Conservation (phyloP, 2,888 invertebrate genomes). For the Rhamnusium bicolor region DNA sequence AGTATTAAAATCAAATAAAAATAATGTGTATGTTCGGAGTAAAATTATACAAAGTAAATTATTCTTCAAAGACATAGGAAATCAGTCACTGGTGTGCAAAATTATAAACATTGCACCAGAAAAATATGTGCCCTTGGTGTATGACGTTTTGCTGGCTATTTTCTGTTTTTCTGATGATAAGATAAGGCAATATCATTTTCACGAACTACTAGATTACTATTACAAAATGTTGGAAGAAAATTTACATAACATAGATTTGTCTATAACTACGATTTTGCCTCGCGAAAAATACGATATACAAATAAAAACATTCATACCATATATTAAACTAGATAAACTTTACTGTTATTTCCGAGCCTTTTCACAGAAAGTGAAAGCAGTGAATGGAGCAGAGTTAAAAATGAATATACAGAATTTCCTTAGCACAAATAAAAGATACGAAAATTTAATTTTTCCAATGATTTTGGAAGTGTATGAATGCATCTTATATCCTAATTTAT, state of each 20-base stretch:
- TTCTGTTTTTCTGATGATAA: constrained; percentile 15
- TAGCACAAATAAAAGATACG: not conserved
- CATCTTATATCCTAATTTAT: constrained; percentile 37
- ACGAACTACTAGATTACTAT: constrained; percentile 38
- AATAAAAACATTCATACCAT: constrained; percentile 11
- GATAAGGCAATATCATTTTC: constrained; percentile 41
- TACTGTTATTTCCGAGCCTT: not conserved
- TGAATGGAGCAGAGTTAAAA: not conserved
- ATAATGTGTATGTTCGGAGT: not conserved
- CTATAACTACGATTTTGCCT: not conserved
- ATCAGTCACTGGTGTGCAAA: not conserved
- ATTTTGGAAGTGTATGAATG: constrained; percentile 15
- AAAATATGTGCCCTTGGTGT: not conserved
- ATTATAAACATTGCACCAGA: not conserved
- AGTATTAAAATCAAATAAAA: not conserved
- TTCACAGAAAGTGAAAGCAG: not conserved
- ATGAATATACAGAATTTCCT: not conserved
- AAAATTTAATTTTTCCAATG: not conserved
- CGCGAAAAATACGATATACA: not conserved
- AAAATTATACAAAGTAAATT: not conserved
- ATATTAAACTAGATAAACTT: constrained; percentile 16
- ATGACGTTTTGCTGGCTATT: constrained; percentile 1
- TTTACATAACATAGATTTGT: not conserved
- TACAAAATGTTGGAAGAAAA: constrained; percentile 33
- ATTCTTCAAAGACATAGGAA: not conserved